These are phyloP conservation scores for Meles meles DNA, from an alignment of 2,113 vertebrate species.

Conservation along the genomic window DNA sequence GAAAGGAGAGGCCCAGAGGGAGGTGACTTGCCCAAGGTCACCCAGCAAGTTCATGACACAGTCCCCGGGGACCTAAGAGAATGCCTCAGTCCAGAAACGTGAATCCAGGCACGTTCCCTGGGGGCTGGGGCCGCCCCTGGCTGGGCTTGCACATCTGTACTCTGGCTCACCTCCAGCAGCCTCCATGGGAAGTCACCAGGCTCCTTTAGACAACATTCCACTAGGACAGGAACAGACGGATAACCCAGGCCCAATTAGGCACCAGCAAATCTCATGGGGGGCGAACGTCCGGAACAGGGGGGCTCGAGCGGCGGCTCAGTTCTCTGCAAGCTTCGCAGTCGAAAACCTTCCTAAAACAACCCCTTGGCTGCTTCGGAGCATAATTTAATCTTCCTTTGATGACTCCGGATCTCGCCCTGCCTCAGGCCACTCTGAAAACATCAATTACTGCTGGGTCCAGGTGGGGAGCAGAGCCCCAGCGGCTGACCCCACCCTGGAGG, in stretches of 20 bases:
- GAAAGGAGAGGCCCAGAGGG: neutral
- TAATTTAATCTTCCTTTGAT: slow-evolving; percentile 70
- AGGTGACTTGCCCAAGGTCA: neutral
- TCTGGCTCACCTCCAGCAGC: slow-evolving; percentile 19
- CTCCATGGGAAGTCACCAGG: neutral
- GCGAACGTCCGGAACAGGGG: neutral
- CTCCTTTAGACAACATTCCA: slow-evolving; percentile 43
- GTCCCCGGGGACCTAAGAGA: neutral
- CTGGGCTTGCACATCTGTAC: neutral
- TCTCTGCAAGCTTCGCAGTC: slow-evolving; percentile 30
- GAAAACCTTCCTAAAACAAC: slow-evolving; percentile 69
- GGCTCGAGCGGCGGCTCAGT: neutral
- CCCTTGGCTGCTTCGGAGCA: neutral
- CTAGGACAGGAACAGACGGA: neutral
- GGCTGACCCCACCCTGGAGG: neutral
- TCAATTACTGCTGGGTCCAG: slow-evolving; percentile 47
- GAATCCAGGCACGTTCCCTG: neutral
- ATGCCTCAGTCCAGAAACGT: neutral
- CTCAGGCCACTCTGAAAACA: slow-evolving; percentile 39
- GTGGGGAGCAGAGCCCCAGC: slow-evolving; percentile 36
- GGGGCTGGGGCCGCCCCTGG: neutral
- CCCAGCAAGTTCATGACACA: neutral
- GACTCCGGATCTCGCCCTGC: slow-evolving; percentile 57
- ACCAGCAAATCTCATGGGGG: neutral
- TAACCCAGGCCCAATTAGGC: slow-evolving; percentile 27